Percentiles rank a stretch among this genome's conserved stretches.
Conservation (phyloP, 2,113 vertebrate genomes). For the Pithys albifrons region DNA sequence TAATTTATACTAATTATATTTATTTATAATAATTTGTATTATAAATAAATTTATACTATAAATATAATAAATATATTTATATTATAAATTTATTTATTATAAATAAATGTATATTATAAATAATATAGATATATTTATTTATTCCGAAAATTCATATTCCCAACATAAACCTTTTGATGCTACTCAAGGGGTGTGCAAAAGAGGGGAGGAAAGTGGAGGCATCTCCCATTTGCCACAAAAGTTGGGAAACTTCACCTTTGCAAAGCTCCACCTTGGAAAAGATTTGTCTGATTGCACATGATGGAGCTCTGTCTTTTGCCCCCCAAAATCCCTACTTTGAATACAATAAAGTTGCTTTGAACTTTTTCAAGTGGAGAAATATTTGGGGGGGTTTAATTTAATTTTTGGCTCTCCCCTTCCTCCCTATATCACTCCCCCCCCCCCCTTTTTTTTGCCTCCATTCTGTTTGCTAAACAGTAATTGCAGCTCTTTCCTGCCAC, state of each 20-base stretch:
- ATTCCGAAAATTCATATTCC: neutral
- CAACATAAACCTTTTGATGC: neutral
- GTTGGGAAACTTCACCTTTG: neutral
- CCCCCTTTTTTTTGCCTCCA: slow-evolving; percentile 17
- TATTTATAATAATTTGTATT: no score
- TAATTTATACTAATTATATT: no score
- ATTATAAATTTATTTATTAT: no score
- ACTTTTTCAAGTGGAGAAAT: slow-evolving; percentile 65
- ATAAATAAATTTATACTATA: no score
- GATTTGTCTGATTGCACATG: neutral
- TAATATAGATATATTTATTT: no score
- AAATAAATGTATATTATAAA: no score
- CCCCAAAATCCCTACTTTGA: slow-evolving; percentile 16
- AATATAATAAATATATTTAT: no score
- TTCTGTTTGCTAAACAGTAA: slow-evolving; percentile 86
- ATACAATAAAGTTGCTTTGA: slow-evolving; percentile 68
- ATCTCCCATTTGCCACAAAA: neutral
- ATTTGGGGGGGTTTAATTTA: slow-evolving; percentile 64
- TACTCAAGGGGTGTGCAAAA: neutral
- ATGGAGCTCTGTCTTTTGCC: neutral
- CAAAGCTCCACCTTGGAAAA: neutral
- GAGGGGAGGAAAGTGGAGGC: neutral
- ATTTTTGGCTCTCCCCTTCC: slow-evolving; percentile 22
- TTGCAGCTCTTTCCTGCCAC: slow-evolving; percentile 83
- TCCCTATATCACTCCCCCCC: no score